These are phyloP conservation scores for Tamias sibiricus DNA, from an alignment of 2,113 vertebrate genomes.

Conservation along the genomic window DNA sequence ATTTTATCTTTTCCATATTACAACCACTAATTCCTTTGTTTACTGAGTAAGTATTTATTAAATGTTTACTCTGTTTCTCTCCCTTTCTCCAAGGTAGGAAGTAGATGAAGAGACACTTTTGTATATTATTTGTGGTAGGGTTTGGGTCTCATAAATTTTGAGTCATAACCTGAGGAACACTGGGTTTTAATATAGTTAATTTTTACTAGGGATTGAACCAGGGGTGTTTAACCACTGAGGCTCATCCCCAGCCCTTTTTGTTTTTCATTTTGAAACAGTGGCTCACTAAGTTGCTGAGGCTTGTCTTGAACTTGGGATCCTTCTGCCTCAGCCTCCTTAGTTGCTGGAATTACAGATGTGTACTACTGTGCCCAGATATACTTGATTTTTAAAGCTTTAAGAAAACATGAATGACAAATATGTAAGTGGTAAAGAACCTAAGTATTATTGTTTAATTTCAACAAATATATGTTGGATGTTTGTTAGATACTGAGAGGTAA, in stretches of 20 bases:
- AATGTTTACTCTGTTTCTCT: background rate
- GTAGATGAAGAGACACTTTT: background rate
- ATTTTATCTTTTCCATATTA: background rate
- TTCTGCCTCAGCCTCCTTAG: no score
- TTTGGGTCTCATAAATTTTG: background rate
- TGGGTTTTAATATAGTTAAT: background rate
- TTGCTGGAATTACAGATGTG: no score
- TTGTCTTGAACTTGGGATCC: no score
- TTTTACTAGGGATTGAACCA: background rate
- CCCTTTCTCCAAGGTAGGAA: background rate
- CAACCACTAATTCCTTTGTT: background rate
- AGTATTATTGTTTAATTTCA: background rate
- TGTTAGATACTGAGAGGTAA: background rate
- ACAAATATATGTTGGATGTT: background rate
- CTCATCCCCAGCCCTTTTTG: no score
- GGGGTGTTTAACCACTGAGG: no score
- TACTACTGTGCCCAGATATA: no score
- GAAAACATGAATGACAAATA: background rate
- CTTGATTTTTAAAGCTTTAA: no score
- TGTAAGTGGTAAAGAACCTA: background rate
- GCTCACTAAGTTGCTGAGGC: no score
- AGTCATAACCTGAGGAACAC: background rate
- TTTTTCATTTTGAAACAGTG: no score
- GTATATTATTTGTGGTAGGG: background rate
- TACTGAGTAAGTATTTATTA: no score